A percentile compares a stretch with the other conserved stretches of the same genome.
phyloP scores from a whole-genome alignment of 2,888 invertebrate genomes.

The Ochropacha duplaris region DNA sequence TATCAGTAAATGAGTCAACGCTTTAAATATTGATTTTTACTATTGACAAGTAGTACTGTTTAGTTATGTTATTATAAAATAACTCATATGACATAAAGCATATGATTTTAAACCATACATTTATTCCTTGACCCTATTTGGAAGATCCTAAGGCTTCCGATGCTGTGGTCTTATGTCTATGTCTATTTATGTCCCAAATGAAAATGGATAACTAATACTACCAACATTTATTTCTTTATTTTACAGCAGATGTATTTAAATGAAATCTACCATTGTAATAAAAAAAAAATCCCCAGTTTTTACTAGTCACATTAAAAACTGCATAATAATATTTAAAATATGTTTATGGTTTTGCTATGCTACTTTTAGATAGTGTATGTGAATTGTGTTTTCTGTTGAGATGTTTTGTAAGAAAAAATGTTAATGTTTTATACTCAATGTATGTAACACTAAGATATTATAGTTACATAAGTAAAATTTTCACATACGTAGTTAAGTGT shows the following conservation, averaged over 20 bases:
- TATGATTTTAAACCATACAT: too few relatives aligned
- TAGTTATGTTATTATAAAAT: slow-evolving; percentile 1
- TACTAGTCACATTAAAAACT: not conserved
- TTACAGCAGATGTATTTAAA: not conserved
- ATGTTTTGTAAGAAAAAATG: not conserved
- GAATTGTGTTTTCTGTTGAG: not conserved
- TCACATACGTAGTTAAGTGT: not conserved
- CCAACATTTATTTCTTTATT: too few relatives aligned
- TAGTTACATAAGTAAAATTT: not conserved
- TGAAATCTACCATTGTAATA: too few relatives aligned
- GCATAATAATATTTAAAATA: not conserved
- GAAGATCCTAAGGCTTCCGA: too few relatives aligned
- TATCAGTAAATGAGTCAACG: slow-evolving; percentile 29
- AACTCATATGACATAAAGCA: too few relatives aligned
- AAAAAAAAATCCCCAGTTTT: not conserved
- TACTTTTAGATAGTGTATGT: not conserved
- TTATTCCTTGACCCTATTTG: too few relatives aligned
- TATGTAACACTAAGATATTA: not conserved
- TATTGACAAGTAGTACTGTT: slow-evolving; percentile 11
- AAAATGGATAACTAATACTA: too few relatives aligned
- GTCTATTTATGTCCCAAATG: too few relatives aligned
- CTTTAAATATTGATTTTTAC: slow-evolving; percentile 9
- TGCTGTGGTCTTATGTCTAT: too few relatives aligned
- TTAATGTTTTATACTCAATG: not conserved
- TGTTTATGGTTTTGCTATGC: not conserved